A percentile compares a stretch with the other conserved stretches of the same genome.
Conservation (phyloP, 2,888 invertebrate genomes). For the Megamerina dolium region DNA sequence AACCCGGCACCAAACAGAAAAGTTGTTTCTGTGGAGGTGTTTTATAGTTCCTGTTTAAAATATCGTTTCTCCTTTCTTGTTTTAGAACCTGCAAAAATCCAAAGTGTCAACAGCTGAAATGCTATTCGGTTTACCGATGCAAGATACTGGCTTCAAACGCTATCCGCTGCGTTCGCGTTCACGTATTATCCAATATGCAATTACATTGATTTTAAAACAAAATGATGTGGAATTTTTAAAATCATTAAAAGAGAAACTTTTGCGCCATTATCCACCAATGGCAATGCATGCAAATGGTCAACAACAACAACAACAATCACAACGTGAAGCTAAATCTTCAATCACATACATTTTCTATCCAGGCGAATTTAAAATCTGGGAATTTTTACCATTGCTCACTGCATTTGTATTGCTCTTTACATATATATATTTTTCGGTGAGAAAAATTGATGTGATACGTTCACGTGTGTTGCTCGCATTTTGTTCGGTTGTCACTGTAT, state of each 20-base stretch:
- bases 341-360: constrained; percentile 76
- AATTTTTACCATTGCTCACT: constrained; percentile 76
- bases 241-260: constrained; percentile 65
- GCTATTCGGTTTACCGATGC: constrained; percentile 85
- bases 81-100: constrained; percentile 72
- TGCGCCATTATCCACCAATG: constrained; percentile 61
- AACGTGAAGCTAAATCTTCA: constrained; percentile 34
- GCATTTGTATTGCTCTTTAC: constrained; percentile 82
- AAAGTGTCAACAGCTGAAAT: constrained; percentile 83
- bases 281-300: not conserved
- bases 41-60: not conserved
- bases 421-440: constrained; percentile 91
- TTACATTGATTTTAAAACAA: constrained; percentile 78
- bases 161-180: constrained; percentile 80
- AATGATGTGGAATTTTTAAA: constrained; percentile 73
- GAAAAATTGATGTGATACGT: constrained; percentile 70
- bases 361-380: constrained; percentile 77
- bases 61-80: constrained; percentile 17
- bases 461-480: constrained; percentile 63
- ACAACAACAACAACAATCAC: constrained; percentile 22
- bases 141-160: constrained; percentile 83
- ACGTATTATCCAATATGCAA: constrained; percentile 80
- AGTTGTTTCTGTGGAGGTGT: too few species aligned
- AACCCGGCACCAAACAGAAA: too few species aligned
- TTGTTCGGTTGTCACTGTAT: constrained; percentile 80